Evolutionary conservation across 2,113 vertebrate species (phyloP).

Genomic region (Hirundichthys speculiger): DNA sequence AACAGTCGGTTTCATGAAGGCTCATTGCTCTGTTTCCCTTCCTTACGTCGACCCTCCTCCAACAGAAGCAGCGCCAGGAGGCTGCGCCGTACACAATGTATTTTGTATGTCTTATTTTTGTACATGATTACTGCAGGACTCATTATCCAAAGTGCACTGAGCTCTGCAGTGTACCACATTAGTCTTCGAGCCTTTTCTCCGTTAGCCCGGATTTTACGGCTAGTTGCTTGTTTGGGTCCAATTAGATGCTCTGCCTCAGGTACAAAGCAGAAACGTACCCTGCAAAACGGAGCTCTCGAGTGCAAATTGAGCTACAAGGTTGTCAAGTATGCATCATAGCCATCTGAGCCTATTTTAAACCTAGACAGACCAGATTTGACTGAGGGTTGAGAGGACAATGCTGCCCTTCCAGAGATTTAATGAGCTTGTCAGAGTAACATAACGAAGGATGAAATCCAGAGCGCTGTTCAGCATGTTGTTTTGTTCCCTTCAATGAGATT

Average conservation of each 20-base stretch:
- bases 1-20: not conserved
- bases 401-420: slow-evolving; percentile 4
- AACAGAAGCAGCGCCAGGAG: not conserved
- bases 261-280: not conserved
- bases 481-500: too few species aligned
- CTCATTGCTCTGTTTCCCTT: not conserved
- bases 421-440: slow-evolving; percentile 6
- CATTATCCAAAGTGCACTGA: slow-evolving; percentile 43
- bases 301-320: slow-evolving; percentile 24
- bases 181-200: slow-evolving; percentile 13
- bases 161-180: slow-evolving; percentile 13
- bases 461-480: not conserved
- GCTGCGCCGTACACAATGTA: not conserved
- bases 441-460: slow-evolving; percentile 4
- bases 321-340: slow-evolving; percentile 29
- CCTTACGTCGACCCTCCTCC: not conserved
- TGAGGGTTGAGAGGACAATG: slow-evolving; percentile 1
- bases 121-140: slow-evolving; percentile 31
- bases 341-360: slow-evolving; percentile 14
- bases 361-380: slow-evolving; percentile 17
- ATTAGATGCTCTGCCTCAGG: slow-evolving; percentile 40
- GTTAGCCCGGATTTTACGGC: slow-evolving; percentile 18
- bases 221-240: slow-evolving; percentile 48
- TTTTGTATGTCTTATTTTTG: slow-evolving; percentile 28
- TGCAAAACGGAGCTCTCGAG: slow-evolving; percentile 26